Evolutionary conservation across 2,113 vertebrate genomes (phyloP), one percentile per base, ranked within the genome.

Genomic region (Tinamus guttatus): DNA sequence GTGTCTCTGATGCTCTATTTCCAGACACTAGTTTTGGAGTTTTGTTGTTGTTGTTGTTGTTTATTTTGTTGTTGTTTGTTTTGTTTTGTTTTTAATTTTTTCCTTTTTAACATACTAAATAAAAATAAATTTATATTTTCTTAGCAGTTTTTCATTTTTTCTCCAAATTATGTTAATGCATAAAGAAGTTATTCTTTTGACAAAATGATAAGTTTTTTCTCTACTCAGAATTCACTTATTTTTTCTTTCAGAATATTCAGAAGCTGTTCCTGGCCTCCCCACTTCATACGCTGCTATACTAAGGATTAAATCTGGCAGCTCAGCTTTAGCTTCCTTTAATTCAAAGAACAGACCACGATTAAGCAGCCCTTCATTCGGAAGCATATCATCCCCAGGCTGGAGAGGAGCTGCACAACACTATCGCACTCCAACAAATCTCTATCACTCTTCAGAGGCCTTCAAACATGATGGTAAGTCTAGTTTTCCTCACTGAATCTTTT

Each of bases 281-380:
- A 97, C 99, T 41, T 98, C 99, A 30, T 99, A 99, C 73, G 98
- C 98, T 85, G 98, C 99, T 45, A 98, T 99, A 73, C 84, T 99
- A 92, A 98, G 98, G 95, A 98, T 99, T 96, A 99, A 98, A 97
- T 95, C 98, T 20, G 98, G 98, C 83, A 98, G 98, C 86, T 98
- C 98, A 20, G 97, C 98, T 59, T 98, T 99, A 58, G 58, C 97
- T 8, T 88, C 97, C 71, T 97, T 98, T 87, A 98, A 94, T 91
- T 97, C 98, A 51, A 98, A 98, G 93, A 95, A 81, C 93, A 98
- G 98, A 97, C 97, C 98, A 51, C 97, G 97, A 69, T 97, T 98
- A 77, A 97, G 97, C 89, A 97, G 93, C 28, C 94, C 96, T 67
- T 96, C 91, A 17, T 90, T 92, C 94, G 98, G 94, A 96, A 95